Conservation (phyloP, 2,888 invertebrate genomes). For the Andrena haemorrhoa region DNA sequence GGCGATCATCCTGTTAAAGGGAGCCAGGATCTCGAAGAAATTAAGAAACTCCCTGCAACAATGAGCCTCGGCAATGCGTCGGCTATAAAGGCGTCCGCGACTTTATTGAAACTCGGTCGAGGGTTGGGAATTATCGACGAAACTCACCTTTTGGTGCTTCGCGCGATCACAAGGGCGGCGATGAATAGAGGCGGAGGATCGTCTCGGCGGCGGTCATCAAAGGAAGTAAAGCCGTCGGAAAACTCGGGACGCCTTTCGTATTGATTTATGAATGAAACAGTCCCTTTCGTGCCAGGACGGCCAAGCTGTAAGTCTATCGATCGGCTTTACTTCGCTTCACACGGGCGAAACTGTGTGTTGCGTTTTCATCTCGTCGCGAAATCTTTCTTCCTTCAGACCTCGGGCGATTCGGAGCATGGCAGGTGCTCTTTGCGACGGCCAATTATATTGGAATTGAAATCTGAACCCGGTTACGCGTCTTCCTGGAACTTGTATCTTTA, state of each 20-base stretch:
- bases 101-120: constrained; percentile 28
- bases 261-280: constrained; percentile 30
- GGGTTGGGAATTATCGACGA: constrained; percentile 1
- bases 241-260: constrained; percentile 20
- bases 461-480: too few species aligned
- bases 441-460: not conserved
- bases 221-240: constrained; percentile 24
- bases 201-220: constrained; percentile 23
- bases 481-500: too few species aligned
- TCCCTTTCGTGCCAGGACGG: not conserved
- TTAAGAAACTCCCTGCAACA: not conserved
- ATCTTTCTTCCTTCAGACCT: constrained; percentile 1
- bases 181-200: not conserved
- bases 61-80: constrained; percentile 18
- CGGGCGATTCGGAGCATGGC: not conserved
- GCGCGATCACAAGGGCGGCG: constrained; percentile 10
- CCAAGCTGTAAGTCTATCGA: constrained; percentile 31
- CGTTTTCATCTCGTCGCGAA: not conserved
- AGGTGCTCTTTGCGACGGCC: not conserved
- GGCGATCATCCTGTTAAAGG: not conserved
- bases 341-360: constrained; percentile 1
- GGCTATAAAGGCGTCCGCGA: constrained; percentile 8
- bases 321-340: constrained; percentile 37
- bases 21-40: not conserved
- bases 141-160: constrained; percentile 36